These are phyloP conservation scores for Thecocarcelia acutangulata DNA, from an alignment of 2,888 invertebrate genomes.

Conservation along the genomic window DNA sequence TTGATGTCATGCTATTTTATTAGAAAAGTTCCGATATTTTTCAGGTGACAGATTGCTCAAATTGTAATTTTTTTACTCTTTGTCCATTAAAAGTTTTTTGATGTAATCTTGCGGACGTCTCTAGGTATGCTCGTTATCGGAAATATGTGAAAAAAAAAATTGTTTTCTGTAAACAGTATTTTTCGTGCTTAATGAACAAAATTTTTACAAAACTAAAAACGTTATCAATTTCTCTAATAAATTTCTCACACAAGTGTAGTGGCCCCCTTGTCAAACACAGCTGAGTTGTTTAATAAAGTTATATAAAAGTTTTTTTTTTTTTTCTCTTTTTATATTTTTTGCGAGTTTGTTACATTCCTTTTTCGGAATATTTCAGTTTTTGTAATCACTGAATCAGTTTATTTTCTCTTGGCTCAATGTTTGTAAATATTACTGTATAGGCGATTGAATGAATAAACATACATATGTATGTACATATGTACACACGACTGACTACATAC, in stretches of 20 bases:
- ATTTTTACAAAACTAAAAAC: not conserved
- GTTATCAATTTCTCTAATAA: slow-evolving; percentile 1
- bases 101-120: too few relatives aligned
- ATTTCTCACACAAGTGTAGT: slow-evolving; percentile 12
- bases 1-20: too few relatives aligned
- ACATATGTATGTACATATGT: not conserved
- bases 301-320: slow-evolving; percentile 2
- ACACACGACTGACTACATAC: too few relatives aligned
- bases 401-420: slow-evolving; percentile 6
- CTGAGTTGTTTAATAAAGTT: slow-evolving; percentile 37
- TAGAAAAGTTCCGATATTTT: too few relatives aligned
- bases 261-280: slow-evolving; percentile 33
- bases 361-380: slow-evolving; percentile 11
- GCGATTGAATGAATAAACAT: not conserved
- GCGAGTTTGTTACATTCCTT: slow-evolving; percentile 17
- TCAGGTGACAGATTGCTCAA: too few relatives aligned
- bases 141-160: too few relatives aligned
- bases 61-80: too few relatives aligned
- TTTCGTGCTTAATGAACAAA: not conserved
- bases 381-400: not conserved
- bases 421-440: slow-evolving; percentile 31
- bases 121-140: too few relatives aligned
- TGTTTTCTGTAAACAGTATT: too few relatives aligned
- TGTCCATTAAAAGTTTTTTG: too few relatives aligned
- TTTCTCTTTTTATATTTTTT: not conserved